Evolutionary conservation across 2,113 vertebrate genomes (phyloP), one percentile per base, ranked within the genome.

Genomic region (human): DNA sequence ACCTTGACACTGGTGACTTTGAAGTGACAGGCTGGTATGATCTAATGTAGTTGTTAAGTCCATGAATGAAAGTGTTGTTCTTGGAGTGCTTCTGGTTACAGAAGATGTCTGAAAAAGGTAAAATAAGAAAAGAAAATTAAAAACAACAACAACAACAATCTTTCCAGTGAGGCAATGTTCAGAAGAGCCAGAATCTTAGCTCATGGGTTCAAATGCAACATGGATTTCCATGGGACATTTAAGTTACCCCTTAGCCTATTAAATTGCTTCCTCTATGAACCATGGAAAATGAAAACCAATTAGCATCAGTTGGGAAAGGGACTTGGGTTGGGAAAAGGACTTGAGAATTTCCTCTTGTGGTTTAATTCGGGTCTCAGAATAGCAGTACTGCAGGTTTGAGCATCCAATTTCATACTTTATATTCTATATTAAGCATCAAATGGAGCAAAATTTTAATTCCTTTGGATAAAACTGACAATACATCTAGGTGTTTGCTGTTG

Each of bases 331-430:
- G 32, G 64, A 87, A 94, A 75, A 32, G 35, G 68, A 68, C 68
- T 87, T 59, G 50, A 43, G 43, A 52, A 94, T 96, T 97, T 96
- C 84, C 75, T 97, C 61, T 86, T 94, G 83, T 88, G 79, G 86
- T 84, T 97, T 90, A 93, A 66, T 50, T 81, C 50, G n/a, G 57
- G 3, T 64, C 64, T 32, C 70, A 92, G 97, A 93, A 88, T 81
- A 97, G 43, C 50, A 92, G 13, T 80, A 52, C 7, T 48, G 5
- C 25, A 90, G 52, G 83, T 92, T 48, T 89, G 32, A 83, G 64
- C 20, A 80, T 59, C n/a, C 3, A 45, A 35, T 91, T 97, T 89
- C 78, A 94, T 96, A n/a, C 9, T 95, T 96, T 75, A 81, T 61
- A 94, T 96, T 91, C 95, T 90, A 91, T 17, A 66, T 38, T 94